These are phyloP conservation scores for Chamaetylas fuelleborni DNA, from an alignment of 2,113 vertebrate genomes.

Conservation along the genomic window DNA sequence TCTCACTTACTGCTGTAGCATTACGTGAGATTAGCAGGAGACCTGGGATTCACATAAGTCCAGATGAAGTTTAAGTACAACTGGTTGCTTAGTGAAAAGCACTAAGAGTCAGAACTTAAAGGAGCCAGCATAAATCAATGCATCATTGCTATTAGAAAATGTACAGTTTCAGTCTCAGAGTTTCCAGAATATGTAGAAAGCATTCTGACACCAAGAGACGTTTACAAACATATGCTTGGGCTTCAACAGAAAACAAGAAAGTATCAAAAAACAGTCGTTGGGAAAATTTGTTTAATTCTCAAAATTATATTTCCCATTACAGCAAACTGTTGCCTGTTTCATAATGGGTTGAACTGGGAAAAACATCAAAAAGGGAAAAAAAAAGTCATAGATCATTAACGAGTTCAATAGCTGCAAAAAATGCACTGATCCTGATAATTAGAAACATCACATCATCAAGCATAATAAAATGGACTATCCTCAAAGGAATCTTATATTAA, in stretches of 20 bases:
- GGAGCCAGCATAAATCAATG: not conserved
- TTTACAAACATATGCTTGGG: not conserved
- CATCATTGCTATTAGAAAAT: not conserved
- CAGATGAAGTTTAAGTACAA: not conserved
- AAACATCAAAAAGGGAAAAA: not conserved
- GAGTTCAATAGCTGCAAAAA: not conserved
- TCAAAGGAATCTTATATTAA: not conserved
- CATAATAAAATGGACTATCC: not conserved
- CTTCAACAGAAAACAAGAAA: not conserved
- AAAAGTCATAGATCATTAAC: not conserved
- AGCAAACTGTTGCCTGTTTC: not conserved
- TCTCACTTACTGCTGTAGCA: not conserved
- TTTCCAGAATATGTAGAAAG: not conserved
- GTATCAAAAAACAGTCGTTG: not conserved
- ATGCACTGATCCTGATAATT: not conserved
- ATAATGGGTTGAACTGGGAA: not conserved
- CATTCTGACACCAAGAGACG: not conserved
- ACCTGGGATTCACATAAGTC: not conserved
- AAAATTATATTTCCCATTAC: not conserved
- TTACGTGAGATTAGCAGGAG: not conserved
- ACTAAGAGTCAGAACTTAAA: not conserved
- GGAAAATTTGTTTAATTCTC: not conserved
- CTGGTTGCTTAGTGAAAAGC: not conserved
- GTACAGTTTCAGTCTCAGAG: not conserved
- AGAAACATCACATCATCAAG: not conserved